Percentiles rank a stretch among this genome's conserved stretches.
Evolutionary conservation across 2,888 invertebrate species (phyloP).

Genomic region (Drosophila antonietae): DNA sequence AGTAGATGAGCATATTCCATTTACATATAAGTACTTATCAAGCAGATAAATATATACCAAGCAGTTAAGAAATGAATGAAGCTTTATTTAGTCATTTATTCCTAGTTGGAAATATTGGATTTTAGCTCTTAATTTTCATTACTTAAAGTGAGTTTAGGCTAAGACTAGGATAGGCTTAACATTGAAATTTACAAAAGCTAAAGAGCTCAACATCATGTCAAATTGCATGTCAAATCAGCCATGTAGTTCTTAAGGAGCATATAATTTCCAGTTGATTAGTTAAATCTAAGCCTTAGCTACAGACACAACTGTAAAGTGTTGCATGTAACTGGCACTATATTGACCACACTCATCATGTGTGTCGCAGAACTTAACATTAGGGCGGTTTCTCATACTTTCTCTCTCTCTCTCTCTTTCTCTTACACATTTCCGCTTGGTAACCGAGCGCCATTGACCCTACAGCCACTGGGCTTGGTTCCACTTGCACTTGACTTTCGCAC

Average conservation of each 20-base stretch:
- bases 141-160: too few species aligned
- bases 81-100: background rate
- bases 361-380: background rate
- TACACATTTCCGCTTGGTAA: conserved; percentile 15
- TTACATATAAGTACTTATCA: background rate
- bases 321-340: background rate
- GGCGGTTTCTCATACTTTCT: conserved; percentile 1
- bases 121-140: too few species aligned
- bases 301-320: background rate
- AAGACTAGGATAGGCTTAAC: background rate
- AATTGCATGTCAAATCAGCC: background rate
- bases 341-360: background rate
- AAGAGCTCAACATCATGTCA: background rate
- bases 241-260: background rate
- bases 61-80: background rate
- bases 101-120: background rate
- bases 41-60: background rate
- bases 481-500: conserved; percentile 44
- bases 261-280: background rate
- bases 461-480: conserved; percentile 14
- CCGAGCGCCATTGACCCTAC: conserved; percentile 18
- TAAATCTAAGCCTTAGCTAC: background rate
- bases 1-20: background rate
- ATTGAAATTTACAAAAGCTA: background rate
- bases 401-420: conserved; percentile 1